Conservation (phyloP, 2,888 invertebrate species). For the Didymodactylos carnosus region DNA sequence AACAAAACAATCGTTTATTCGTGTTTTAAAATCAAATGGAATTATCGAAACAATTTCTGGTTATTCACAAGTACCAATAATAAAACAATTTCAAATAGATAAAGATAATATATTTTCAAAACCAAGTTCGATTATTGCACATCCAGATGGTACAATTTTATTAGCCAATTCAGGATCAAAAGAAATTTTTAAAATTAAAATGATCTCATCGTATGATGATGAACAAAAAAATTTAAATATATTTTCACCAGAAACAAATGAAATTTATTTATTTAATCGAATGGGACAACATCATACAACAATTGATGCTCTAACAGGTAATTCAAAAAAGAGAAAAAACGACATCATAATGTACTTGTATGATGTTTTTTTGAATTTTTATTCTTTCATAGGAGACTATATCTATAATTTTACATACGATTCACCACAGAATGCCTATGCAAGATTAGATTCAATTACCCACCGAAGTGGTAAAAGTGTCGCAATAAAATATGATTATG, state of each 20-base stretch:
- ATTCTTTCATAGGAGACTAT: not conserved
- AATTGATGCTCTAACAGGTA: constrained; percentile 78
- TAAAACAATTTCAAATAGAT: not conserved
- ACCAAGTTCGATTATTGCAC: not conserved
- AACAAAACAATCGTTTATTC: constrained; percentile 56
- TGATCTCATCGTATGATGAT: not conserved
- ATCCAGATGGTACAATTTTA: constrained; percentile 64
- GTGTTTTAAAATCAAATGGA: not conserved
- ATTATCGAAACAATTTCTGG: constrained; percentile 4
- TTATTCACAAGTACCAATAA: not conserved
- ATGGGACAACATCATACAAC: constrained; percentile 90
- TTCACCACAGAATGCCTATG: not conserved
- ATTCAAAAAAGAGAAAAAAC: too few relatives aligned
- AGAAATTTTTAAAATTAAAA: constrained; percentile 6
- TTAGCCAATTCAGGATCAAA: constrained; percentile 65
- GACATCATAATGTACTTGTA: too few relatives aligned
- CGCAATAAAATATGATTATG: not conserved
- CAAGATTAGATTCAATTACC: not conserved
- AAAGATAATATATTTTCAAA: not conserved
- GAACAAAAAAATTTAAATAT: constrained; percentile 49
- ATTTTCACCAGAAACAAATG: constrained; percentile 73
- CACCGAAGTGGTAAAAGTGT: not conserved
- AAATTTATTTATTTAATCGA: constrained; percentile 44
- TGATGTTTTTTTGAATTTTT: constrained; percentile 35
- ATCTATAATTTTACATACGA: not conserved